Conservation (phyloP, 2,797 vertebrate species). For the Urosaurus nigricauda region DNA sequence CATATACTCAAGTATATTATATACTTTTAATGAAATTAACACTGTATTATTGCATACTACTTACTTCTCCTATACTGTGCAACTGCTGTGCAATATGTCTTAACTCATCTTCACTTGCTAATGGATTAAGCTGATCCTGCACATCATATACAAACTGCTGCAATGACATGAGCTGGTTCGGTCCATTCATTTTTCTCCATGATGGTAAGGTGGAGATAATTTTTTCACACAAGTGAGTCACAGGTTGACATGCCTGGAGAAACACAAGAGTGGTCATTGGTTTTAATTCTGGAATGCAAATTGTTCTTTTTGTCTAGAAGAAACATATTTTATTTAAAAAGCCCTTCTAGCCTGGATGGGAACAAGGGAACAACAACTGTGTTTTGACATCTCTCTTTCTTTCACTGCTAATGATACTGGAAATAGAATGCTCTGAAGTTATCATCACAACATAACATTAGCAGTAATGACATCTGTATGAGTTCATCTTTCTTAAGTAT, state of each 20-base stretch:
- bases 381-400: not conserved
- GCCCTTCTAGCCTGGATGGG: not conserved
- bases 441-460: not conserved
- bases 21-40: not conserved
- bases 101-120: slow-evolving; percentile 93
- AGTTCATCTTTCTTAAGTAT: not conserved
- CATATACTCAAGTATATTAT: too few relatives aligned
- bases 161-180: slow-evolving; percentile 95
- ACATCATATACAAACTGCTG: slow-evolving; percentile 95
- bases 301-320: not conserved
- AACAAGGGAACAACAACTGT: not conserved
- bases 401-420: not conserved
- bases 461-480: not conserved
- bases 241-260: slow-evolving; percentile 86
- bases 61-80: slow-evolving; percentile 95
- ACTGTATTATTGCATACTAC: slow-evolving; percentile 46
- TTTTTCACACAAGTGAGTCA: slow-evolving; percentile 93
- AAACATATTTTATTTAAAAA: not conserved
- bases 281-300: slow-evolving; percentile 11
- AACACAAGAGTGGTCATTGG: slow-evolving; percentile 45
- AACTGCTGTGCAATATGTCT: slow-evolving; percentile 89
- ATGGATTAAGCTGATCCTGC: slow-evolving; percentile 95
- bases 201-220: slow-evolving; percentile 89
- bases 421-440: not conserved
- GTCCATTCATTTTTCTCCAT: slow-evolving; percentile 94